Base-by-base conservation (phyloP, 92 coral and sea anemone species). In the Epizoanthus rinbou region DNA sequence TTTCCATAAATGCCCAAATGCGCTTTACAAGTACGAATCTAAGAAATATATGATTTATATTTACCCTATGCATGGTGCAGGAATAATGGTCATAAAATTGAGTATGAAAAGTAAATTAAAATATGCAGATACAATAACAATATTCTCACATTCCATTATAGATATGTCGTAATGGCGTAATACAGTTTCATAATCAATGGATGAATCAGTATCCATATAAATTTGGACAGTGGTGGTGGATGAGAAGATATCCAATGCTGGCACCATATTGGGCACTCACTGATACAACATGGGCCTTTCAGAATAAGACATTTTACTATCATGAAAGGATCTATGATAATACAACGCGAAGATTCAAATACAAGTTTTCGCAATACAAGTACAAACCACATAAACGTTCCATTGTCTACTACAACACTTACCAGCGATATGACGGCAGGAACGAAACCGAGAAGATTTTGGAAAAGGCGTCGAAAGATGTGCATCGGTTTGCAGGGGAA, bases 261-360 rank as follows among this genome's bases (percentile, higher is more conserved):
- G 92, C 92, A 19, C 85, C 87, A 0, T 89, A 89, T 69, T 89
- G 92, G 92, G 73, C 85, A 19, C 75, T 84, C 41, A 75, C 87
- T 6, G 80, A 85, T 63, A 22, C 80, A 21, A 4, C 6, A 2
- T 7, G 53, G 33, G 24, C 70, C 24, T 84, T 84, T 54, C 24
- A 73, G 8, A 43, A 64, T 1, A 15, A 23, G 1, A 53, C 11
- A n/a, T 25, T 25, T 73, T 84, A 84, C 43, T 17, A 15, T 17
- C 25, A 35, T 22, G 69, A 62, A 28, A 33, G 11, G 3, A 19
- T 52, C 25, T 74, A 24, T 43, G 81, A 62, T 66, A 59, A 15
- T 24, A 25, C 6, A 5, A 59, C 19, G 0, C 25, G 69, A 7
- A 71, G 81, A 33, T 39, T 21, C 39, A 45, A 60, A 17, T 16